These are phyloP conservation scores for Ptychodera flava DNA, from an alignment of 35 echinoderm and acorn worm genomes.

Conservation along the genomic window DNA sequence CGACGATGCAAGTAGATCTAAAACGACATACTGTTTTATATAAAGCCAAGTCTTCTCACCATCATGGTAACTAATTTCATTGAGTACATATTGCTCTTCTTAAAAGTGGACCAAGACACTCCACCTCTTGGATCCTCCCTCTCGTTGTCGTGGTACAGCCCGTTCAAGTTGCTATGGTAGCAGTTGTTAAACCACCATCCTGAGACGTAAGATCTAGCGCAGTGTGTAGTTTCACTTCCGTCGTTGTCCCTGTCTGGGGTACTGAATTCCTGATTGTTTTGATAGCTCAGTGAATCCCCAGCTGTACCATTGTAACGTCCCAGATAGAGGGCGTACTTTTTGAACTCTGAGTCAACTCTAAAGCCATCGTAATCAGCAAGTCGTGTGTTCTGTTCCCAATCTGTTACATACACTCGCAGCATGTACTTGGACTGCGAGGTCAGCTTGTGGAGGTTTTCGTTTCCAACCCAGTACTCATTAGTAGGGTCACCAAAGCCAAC, in stretches of 20 bases:
- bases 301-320: conserved; percentile 4
- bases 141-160: conserved; percentile 19
- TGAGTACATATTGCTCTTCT: too few relatives aligned
- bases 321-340: conserved; percentile 51
- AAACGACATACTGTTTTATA: too few relatives aligned
- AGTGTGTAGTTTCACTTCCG: neutral
- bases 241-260: conserved; percentile 47
- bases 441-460: conserved; percentile 45
- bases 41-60: too few relatives aligned
- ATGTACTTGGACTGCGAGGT: conserved; percentile 50
- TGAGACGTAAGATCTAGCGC: neutral
- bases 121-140: conserved; percentile 21
- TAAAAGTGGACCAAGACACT: conserved; percentile 31
- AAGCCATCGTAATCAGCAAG: conserved; percentile 45
- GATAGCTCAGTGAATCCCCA: conserved; percentile 31
- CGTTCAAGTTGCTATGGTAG: conserved; percentile 45
- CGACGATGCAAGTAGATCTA: too few relatives aligned
- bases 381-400: conserved; percentile 5
- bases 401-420: conserved; percentile 41
- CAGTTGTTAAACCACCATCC: conserved; percentile 57
- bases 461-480: conserved; percentile 69
- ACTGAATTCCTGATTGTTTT: conserved; percentile 25
- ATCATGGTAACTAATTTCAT: too few relatives aligned
- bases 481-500: conserved; percentile 50
- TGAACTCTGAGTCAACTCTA: conserved; percentile 28